These are phyloP conservation scores for Caenorhabditis briggsae DNA, from an alignment of 1,140 invertebrate genomes.

Conservation along the genomic window DNA sequence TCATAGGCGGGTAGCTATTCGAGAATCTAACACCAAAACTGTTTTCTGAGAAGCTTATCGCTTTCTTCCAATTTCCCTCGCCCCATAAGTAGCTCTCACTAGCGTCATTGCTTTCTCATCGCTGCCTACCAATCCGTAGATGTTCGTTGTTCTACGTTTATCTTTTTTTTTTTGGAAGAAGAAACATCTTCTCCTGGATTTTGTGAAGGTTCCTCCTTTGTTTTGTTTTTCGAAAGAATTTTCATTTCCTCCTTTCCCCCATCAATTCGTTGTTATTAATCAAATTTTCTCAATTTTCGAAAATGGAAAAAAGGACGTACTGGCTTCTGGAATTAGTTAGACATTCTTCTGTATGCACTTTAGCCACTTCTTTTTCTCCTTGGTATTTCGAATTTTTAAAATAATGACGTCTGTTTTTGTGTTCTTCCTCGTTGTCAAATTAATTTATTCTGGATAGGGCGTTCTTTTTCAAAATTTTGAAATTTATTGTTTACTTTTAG, in stretches of 20 bases:
- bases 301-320: constrained; percentile 25
- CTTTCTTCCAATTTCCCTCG: neutral
- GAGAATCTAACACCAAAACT: neutral
- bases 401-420: constrained; percentile 26
- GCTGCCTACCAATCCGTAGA: neutral
- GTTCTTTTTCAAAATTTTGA: neutral
- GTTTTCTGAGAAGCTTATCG: neutral
- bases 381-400: neutral
- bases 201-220: neutral
- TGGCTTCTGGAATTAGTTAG: constrained; percentile 39
- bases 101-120: constrained; percentile 1
- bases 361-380: neutral
- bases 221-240: neutral
- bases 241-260: neutral
- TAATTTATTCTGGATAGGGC: constrained; percentile 21
- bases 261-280: constrained; percentile 11
- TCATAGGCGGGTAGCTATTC: too few species aligned
- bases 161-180: neutral
- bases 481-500: neutral
- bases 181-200: neutral
- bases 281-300: constrained; percentile 2
- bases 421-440: neutral
- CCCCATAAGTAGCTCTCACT: neutral
- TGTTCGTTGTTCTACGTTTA: too few species aligned
- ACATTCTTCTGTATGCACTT: constrained; percentile 4